These are phyloP conservation scores for Lycophotia porphyrea DNA, from an alignment of 2,888 invertebrate species.

Conservation along the genomic window DNA sequence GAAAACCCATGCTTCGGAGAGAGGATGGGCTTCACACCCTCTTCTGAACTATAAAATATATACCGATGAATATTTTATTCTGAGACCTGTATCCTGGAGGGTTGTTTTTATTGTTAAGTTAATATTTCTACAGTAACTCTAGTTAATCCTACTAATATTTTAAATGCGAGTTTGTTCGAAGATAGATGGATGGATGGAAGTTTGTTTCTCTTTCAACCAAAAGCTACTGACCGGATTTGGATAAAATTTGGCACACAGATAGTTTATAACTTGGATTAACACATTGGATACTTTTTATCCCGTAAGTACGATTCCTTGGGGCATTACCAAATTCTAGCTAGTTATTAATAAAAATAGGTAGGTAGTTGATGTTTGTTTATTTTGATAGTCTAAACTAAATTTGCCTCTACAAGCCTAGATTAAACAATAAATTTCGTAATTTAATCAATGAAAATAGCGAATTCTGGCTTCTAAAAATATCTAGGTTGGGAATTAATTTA, in stretches of 20 bases:
- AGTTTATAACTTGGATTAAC: too few relatives aligned
- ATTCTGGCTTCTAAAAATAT: constrained; percentile 3
- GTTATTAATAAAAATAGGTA: constrained; percentile 27
- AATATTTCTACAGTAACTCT: constrained; percentile 7
- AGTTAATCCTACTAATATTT: too few relatives aligned
- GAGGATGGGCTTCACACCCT: constrained; percentile 51
- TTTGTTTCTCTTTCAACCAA: too few relatives aligned
- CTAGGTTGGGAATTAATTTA: not conserved
- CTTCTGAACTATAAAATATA: constrained; percentile 72
- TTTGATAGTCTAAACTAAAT: not conserved
- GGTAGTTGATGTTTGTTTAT: constrained; percentile 19
- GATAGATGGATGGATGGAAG: too few relatives aligned
- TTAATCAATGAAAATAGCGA: not conserved
- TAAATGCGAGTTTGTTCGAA: too few relatives aligned
- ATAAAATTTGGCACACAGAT: too few relatives aligned
- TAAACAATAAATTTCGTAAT: constrained; percentile 1
- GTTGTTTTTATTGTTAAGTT: constrained; percentile 45
- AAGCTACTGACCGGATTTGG: too few relatives aligned
- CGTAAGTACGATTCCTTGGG: too few relatives aligned
- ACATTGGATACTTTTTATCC: too few relatives aligned
- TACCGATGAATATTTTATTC: constrained; percentile 75
- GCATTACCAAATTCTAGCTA: too few relatives aligned
- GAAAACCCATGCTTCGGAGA: constrained; percentile 68
- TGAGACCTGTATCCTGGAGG: constrained; percentile 57
- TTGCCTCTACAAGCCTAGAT: not conserved